Conservation (phyloP, 2,888 invertebrate species). For the Pseudococcus viburni region DNA sequence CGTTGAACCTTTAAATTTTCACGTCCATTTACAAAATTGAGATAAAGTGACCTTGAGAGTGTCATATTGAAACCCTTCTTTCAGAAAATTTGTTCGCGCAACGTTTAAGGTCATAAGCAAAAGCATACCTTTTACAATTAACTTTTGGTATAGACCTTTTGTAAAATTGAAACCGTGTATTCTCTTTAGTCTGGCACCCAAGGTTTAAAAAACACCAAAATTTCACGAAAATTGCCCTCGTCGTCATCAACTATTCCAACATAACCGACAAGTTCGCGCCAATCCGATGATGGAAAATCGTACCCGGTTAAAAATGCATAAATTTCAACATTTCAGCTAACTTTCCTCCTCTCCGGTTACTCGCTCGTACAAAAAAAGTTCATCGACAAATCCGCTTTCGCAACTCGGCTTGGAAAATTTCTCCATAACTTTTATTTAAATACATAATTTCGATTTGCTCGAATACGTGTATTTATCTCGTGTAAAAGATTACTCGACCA, state of each 20-base stretch:
- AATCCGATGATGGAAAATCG: not conserved
- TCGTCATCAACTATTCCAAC: not conserved
- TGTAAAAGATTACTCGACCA: conserved; percentile 1
- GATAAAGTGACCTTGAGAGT: too few relatives aligned
- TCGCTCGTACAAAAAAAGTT: not conserved
- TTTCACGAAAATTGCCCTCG: not conserved
- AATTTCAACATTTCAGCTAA: not conserved
- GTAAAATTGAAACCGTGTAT: not conserved
- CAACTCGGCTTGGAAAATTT: not conserved
- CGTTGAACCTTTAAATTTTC: too few relatives aligned
- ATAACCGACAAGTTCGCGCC: not conserved
- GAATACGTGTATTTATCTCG: not conserved
- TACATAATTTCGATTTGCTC: not conserved
- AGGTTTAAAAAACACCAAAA: not conserved
- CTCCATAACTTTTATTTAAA: not conserved
- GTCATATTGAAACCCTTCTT: too few relatives aligned
- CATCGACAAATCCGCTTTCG: conserved; percentile 13
- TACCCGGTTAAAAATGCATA: not conserved
- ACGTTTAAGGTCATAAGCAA: not conserved
- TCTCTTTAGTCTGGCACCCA: too few relatives aligned
- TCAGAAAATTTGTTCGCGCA: too few relatives aligned
- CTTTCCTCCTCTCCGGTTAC: not conserved
- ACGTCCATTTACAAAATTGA: too few relatives aligned
- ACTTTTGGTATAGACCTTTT: not conserved
- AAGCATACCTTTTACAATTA: not conserved